Percentiles rank a stretch among this genome's conserved stretches.
Evolutionary conservation across 1,140 invertebrate genomes (phyloP).

Genomic region (Psilanteris sp.): DNA sequence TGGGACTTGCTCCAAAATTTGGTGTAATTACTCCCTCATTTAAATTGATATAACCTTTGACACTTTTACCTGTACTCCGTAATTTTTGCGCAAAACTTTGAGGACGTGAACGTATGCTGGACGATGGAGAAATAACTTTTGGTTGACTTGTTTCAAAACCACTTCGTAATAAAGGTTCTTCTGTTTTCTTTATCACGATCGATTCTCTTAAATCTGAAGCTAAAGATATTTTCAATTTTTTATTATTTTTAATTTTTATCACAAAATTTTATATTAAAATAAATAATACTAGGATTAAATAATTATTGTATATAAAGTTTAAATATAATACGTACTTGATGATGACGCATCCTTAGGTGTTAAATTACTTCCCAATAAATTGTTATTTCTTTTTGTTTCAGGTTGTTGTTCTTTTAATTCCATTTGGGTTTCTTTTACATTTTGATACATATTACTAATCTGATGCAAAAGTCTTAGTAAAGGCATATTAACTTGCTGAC

Average conservation of each 20-base stretch:
- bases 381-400: slow-evolving; percentile 78
- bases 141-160: slow-evolving; percentile 74
- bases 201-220: slow-evolving; percentile 85
- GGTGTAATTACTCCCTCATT: slow-evolving; percentile 87
- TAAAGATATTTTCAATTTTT: too few species aligned
- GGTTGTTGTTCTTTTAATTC: slow-evolving; percentile 88
- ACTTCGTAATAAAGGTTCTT: slow-evolving; percentile 77
- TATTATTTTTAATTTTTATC: too few species aligned
- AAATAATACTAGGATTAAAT: too few species aligned
- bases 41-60: slow-evolving; percentile 87
- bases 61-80: slow-evolving; percentile 89
- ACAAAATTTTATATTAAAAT: too few species aligned
- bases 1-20: slow-evolving; percentile 83
- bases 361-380: slow-evolving; percentile 73
- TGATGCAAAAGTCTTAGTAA: slow-evolving; percentile 95
- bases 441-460: slow-evolving; percentile 98
- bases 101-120: slow-evolving; percentile 85
- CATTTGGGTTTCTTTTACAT: slow-evolving; percentile 95
- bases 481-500: slow-evolving; percentile 97
- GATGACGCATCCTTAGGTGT: slow-evolving; percentile 81
- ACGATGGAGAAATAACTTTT: slow-evolving; percentile 82
- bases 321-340: slow-evolving; percentile 77
- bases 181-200: slow-evolving; percentile 70
- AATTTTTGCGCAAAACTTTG: slow-evolving; percentile 93
- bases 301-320: too few species aligned